These are phyloP conservation scores for Platalea minor DNA, from an alignment of 2,797 vertebrate species.

Conservation along the genomic window DNA sequence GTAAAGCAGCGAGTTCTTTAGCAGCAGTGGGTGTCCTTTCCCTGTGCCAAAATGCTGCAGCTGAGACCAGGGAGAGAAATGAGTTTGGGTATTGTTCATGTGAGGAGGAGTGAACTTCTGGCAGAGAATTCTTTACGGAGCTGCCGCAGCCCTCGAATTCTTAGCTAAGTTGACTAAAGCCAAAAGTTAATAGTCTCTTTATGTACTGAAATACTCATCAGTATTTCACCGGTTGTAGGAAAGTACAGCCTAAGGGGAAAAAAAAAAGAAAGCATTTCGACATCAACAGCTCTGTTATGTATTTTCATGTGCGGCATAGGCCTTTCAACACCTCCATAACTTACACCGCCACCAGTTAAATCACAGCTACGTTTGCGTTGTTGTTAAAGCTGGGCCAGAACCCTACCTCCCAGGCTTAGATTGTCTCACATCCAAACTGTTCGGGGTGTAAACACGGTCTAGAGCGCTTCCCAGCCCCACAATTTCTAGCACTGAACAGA, in stretches of 20 bases:
- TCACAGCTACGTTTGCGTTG: neutral
- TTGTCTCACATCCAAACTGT: neutral
- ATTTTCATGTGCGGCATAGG: neutral
- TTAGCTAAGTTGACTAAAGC: neutral
- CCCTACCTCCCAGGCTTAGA: neutral
- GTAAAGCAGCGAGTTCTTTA: neutral
- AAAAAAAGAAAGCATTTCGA: neutral
- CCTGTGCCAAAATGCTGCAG: neutral
- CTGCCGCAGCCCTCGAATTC: neutral
- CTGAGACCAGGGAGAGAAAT: neutral
- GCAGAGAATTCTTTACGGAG: neutral
- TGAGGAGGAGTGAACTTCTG: neutral
- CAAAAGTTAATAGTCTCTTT: neutral
- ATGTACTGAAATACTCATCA: neutral
- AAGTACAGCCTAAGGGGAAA: neutral
- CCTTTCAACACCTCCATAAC: neutral
- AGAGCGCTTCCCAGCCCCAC: neutral
- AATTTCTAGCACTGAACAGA: neutral
- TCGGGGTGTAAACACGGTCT: neutral
- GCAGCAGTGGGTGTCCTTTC: neutral
- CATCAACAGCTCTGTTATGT: neutral
- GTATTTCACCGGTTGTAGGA: neutral
- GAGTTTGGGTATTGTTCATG: neutral
- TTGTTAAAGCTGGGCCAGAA: neutral
- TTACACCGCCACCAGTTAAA: neutral